Percentiles rank a stretch among this genome's conserved stretches.
These are phyloP conservation scores for Emys orbicularis DNA, from an alignment of 2,797 vertebrate genomes.

Conservation along the genomic window DNA sequence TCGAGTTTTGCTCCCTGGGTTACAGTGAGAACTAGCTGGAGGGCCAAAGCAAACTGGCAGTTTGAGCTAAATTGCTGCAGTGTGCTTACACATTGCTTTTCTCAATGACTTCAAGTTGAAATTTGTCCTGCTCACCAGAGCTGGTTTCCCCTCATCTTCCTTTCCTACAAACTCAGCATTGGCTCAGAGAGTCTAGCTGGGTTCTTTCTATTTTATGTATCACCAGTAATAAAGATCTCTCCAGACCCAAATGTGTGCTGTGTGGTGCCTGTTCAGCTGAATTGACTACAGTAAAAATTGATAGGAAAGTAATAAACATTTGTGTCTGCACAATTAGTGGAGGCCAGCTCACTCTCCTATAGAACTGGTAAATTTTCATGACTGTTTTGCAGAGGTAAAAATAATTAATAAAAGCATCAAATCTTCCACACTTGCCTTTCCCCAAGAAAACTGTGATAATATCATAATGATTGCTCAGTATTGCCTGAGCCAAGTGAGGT, in stretches of 20 bases:
- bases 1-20: background rate
- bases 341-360: background rate
- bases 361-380: too few relatives aligned
- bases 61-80: background rate
- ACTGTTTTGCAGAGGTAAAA: too few relatives aligned
- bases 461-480: too few relatives aligned
- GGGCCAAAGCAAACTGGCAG: background rate
- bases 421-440: too few relatives aligned
- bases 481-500: too few relatives aligned
- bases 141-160: background rate
- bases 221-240: background rate
- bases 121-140: background rate
- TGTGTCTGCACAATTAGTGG: background rate
- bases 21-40: background rate
- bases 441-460: too few relatives aligned
- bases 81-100: background rate
- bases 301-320: background rate
- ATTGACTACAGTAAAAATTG: background rate
- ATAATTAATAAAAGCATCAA: too few relatives aligned
- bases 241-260: background rate
- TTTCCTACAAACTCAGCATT: background rate
- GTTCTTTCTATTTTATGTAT: background rate
- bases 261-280: background rate
- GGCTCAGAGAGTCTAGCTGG: background rate
- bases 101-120: background rate